A percentile compares a stretch with the other conserved stretches of the same genome.
Conservation (phyloP, 2,888 invertebrate species). For the Maniola hyperantus region DNA sequence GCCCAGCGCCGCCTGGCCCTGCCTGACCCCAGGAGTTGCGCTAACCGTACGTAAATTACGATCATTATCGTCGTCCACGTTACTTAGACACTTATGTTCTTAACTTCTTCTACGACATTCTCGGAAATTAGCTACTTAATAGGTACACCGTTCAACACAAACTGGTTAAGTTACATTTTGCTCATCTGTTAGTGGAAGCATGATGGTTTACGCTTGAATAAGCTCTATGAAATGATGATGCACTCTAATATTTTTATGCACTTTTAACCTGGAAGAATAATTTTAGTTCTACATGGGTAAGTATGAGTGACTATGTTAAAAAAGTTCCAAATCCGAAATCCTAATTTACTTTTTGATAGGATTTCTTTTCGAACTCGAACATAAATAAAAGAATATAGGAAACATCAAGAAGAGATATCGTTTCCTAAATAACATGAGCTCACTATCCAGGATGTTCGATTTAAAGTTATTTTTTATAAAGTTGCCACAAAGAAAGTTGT, state of each 20-base stretch:
- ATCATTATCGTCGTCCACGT: background rate
- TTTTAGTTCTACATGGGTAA: too few relatives aligned
- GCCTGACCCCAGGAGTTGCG: conserved; percentile 94
- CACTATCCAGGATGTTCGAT: conserved; percentile 1
- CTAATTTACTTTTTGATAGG: too few relatives aligned
- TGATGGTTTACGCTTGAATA: background rate
- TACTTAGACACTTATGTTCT: background rate
- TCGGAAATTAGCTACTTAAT: conserved; percentile 1
- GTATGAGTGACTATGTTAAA: too few relatives aligned
- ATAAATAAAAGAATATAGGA: too few relatives aligned
- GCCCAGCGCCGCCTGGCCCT: conserved; percentile 93
- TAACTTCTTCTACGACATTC: background rate
- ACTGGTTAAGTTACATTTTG: background rate
- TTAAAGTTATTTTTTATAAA: background rate
- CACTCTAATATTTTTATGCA: background rate
- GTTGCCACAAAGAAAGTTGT: background rate
- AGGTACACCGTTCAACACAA: background rate
- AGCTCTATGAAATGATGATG: background rate
- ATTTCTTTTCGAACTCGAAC: too few relatives aligned
- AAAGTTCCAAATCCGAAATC: too few relatives aligned
- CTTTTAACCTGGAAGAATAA: background rate
- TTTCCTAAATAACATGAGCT: background rate
- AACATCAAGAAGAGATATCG: background rate
- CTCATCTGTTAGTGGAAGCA: background rate
- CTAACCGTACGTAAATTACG: conserved; percentile 87